Evolutionary conservation across 2,113 vertebrate genomes (phyloP).

Genomic region (Talpa occidentalis): DNA sequence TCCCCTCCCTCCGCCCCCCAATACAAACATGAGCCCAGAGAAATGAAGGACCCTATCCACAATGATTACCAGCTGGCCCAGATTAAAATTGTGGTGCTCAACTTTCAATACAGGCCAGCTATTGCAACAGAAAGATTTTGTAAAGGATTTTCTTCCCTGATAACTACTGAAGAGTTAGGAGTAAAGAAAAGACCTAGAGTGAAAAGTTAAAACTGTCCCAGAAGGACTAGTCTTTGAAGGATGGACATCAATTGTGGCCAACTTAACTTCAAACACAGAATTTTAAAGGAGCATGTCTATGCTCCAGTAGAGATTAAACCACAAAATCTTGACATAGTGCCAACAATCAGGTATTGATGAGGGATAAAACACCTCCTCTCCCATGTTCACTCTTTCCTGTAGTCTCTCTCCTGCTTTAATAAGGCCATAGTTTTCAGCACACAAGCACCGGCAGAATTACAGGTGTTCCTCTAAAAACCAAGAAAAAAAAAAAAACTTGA

Average conservation of each 20-base stretch:
- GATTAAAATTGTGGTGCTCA: neutral
- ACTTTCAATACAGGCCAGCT: neutral
- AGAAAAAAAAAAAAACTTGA: neutral
- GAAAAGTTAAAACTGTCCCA: neutral
- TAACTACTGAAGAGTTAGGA: neutral
- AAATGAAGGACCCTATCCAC: neutral
- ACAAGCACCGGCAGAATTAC: neutral
- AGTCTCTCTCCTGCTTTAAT: neutral
- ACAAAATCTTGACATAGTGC: neutral
- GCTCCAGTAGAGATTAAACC: neutral
- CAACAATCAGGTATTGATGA: neutral
- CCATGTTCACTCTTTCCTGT: neutral
- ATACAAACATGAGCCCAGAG: neutral
- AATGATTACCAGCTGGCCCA: neutral
- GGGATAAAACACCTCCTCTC: neutral
- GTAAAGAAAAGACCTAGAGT: neutral
- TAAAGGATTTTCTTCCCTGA: neutral
- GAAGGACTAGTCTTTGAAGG: constrained; percentile 2
- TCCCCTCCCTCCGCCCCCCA: neutral
- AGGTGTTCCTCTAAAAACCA: constrained; percentile 15
- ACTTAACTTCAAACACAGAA: neutral
- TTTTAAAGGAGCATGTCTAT: constrained; percentile 1
- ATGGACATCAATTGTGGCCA: neutral
- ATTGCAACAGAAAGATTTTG: constrained; percentile 7
- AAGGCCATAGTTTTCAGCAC: constrained; percentile 7